phyloP scores from a whole-genome alignment of 2,888 invertebrate species.

The Anaspis maculata region DNA sequence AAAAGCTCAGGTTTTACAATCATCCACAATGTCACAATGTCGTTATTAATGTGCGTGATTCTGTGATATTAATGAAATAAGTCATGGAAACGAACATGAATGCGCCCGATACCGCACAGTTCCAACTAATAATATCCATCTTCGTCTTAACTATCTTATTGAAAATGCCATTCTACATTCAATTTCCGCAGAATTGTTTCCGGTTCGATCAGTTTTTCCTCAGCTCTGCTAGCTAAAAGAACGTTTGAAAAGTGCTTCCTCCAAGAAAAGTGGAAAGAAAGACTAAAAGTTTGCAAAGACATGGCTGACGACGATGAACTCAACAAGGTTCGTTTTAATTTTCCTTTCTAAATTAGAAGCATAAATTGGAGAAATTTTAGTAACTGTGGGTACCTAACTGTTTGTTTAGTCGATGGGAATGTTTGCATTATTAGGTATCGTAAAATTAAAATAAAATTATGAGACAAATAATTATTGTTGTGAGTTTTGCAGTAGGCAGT shows the following conservation, averaged over 20 bases:
- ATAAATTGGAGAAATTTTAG: not conserved
- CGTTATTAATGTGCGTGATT: conserved; percentile 15
- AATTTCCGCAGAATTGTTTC: conserved; percentile 8
- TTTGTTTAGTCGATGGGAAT: too few relatives aligned
- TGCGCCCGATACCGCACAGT: conserved; percentile 10
- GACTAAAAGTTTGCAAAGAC: conserved; percentile 1
- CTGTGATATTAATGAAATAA: conserved; percentile 16
- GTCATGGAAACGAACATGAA: conserved; percentile 10
- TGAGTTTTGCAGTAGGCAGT: too few relatives aligned
- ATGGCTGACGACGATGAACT: conserved; percentile 35
- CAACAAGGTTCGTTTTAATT: conserved; percentile 27
- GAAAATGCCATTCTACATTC: conserved; percentile 10
- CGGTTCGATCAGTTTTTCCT: conserved; percentile 5
- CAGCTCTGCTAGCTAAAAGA: too few relatives aligned
- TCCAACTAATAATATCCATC: conserved; percentile 9
- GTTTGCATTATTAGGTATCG: too few relatives aligned
- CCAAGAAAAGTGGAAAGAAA: not conserved
- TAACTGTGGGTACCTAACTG: too few relatives aligned
- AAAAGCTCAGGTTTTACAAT: not conserved
- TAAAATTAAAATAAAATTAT: too few relatives aligned
- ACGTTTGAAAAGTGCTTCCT: too few relatives aligned
- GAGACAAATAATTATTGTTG: too few relatives aligned
- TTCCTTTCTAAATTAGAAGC: not conserved
- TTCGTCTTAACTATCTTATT: conserved; percentile 10
- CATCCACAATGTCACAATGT: not conserved